Percentiles rank a stretch among this genome's conserved stretches.
Conservation (phyloP, 2,888 invertebrate genomes). For the Candidula unifasciata region DNA sequence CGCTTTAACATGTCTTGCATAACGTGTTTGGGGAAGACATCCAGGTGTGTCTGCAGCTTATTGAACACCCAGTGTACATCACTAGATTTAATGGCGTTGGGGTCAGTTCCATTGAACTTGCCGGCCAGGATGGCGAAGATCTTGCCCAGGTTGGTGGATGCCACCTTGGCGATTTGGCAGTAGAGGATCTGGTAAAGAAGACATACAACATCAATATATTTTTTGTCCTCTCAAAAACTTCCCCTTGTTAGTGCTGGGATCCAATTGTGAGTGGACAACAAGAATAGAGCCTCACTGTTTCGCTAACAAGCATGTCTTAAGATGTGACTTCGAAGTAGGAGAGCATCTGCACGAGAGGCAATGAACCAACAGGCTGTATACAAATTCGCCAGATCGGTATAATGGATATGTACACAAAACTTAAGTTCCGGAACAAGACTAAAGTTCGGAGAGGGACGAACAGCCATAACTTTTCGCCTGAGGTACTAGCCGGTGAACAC, state of each 20-base stretch:
- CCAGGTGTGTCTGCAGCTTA: slow-evolving; percentile 62
- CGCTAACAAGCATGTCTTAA: no score
- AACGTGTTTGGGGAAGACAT: slow-evolving; percentile 79
- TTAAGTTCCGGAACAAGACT: no score
- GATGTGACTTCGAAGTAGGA: no score
- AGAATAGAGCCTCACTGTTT: no score
- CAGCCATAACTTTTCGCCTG: no score
- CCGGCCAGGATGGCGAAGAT: slow-evolving; percentile 89
- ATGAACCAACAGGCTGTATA: no score
- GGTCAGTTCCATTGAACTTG: slow-evolving; percentile 65
- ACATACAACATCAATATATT: neutral
- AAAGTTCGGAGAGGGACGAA: no score
- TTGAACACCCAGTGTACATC: slow-evolving; percentile 65
- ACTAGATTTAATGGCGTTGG: slow-evolving; percentile 58
- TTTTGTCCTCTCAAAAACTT: neutral
- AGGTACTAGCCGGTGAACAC: no score
- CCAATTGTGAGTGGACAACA: neutral
- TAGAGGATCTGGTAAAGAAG: slow-evolving; percentile 83
- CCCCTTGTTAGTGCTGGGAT: neutral
- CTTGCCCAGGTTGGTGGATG: slow-evolving; percentile 96
- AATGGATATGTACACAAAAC: no score
- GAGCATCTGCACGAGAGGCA: no score
- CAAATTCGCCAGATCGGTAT: no score
- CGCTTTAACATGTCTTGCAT: slow-evolving; percentile 84
- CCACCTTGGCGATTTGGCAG: slow-evolving; percentile 94